Base-by-base conservation (phyloP, 2,888 invertebrate species). In the Plebejus argus region DNA sequence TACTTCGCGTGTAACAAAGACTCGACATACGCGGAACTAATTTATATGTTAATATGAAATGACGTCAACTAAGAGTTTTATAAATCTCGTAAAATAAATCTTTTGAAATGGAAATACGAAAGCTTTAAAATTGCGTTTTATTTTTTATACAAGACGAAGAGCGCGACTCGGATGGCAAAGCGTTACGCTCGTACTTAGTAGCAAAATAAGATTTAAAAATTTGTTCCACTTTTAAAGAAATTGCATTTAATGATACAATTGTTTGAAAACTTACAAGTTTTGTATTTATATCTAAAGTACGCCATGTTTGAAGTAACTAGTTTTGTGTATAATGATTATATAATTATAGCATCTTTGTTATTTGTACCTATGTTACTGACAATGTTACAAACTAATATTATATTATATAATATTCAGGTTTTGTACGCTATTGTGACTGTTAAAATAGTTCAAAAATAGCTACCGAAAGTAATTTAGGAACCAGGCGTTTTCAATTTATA, bases 31-130 rank as follows among this genome's bases (percentile, higher is more conserved):
- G 15, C 74, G 74, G 28, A 53, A 74, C 49, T 74, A 20, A 74
- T 74, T 74, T 74, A 74, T 28, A 74, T 74, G 53, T 49, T 53
- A 53, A 74, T 74, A 53, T 74, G 45, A 33, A 74, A 74, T 74
- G 20, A 74, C 53, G 53, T 74, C 74, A 74, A n/a, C 74, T 74
- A 74, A 53, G 45, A 71, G 74, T 53, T 53, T 74, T 53, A 74
- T 53, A 74, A 74, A 49, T 53, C 74, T 74, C 53, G 53, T 74
- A 53, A 74, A 74, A 53, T 74, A 74, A 74, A 74, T 74, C 74
- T 53, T 74, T 74, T 53, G 74, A 74, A 49, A 74, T 74, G 74
- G 53, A 74, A 74, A 74, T 74, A 28, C 23, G 74, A 74, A 74
- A 74, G 49, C 74, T 74, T 53, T 74, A 74, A 74, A 74, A 49